Conservation (phyloP, 2,888 invertebrate species). For the Rhamphomyia laevipes region DNA sequence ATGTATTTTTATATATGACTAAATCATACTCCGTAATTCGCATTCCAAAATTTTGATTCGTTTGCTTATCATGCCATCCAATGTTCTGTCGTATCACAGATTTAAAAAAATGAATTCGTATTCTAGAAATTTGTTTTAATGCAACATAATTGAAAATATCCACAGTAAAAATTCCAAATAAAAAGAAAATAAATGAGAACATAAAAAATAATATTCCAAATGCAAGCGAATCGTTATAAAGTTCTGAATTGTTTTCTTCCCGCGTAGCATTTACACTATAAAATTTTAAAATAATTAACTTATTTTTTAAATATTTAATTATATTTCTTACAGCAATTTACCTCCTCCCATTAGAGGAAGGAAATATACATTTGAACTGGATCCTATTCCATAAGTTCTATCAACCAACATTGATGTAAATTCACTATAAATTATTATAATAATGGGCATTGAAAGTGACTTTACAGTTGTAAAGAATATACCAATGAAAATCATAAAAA, state of each 20-base stretch:
- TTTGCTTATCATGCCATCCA: conserved; percentile 60
- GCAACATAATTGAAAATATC: conserved; percentile 56
- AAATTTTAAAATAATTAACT: neutral
- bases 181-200: conserved; percentile 47
- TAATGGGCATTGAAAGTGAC: conserved; percentile 52
- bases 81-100: conserved; percentile 60
- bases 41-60: conserved; percentile 59
- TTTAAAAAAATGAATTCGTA: conserved; percentile 48
- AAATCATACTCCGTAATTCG: conserved; percentile 56
- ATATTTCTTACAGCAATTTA: conserved; percentile 39
- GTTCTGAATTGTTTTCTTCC: conserved; percentile 45
- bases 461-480: conserved; percentile 47
- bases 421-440: conserved; percentile 61
- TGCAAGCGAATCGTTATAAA: conserved; percentile 52
- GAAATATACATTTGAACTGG: conserved; percentile 45
- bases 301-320: neutral
- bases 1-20: neutral
- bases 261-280: conserved; percentile 42
- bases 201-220: conserved; percentile 51
- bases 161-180: conserved; percentile 51
- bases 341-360: conserved; percentile 53
- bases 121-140: conserved; percentile 48
- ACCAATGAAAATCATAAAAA: conserved; percentile 43
- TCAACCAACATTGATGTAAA: conserved; percentile 58
- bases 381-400: conserved; percentile 46